Evolutionary conservation across 2,797 vertebrate species (phyloP).

Genomic region (Octomys mimax): DNA sequence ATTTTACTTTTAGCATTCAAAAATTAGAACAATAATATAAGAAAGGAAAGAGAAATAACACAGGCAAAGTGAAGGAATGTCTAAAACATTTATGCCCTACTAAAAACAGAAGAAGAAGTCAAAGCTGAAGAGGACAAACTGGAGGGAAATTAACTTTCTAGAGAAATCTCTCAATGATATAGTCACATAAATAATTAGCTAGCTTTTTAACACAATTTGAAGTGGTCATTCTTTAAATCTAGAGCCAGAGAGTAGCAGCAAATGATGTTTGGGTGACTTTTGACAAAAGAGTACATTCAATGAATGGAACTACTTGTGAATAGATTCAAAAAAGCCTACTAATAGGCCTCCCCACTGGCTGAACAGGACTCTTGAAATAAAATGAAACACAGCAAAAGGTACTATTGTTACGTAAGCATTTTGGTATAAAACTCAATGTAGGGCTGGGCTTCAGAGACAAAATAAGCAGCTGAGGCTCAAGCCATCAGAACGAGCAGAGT

Average conservation of each 20-base stretch:
- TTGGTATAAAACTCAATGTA: slow-evolving; percentile 23
- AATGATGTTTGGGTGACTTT: neutral
- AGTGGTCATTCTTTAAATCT: neutral
- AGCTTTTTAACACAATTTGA: slow-evolving; percentile 60
- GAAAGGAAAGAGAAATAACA: neutral
- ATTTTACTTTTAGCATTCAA: slow-evolving; percentile 4
- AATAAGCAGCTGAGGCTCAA: slow-evolving; percentile 1
- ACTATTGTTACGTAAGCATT: slow-evolving; percentile 11
- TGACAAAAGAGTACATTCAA: neutral
- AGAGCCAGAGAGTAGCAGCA: neutral
- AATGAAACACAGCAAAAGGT: slow-evolving; percentile 28
- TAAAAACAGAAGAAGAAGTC: neutral
- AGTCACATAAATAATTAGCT: slow-evolving; percentile 30
- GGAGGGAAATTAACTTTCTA: slow-evolving; percentile 60
- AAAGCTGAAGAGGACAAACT: neutral
- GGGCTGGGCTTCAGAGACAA: neutral
- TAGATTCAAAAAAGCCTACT: neutral
- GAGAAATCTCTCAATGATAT: neutral
- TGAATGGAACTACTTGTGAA: neutral
- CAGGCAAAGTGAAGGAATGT: slow-evolving; percentile 6
- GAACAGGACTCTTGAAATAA: slow-evolving; percentile 13
- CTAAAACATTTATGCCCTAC: neutral
- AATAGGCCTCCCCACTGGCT: neutral
- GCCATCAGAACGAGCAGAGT: slow-evolving; percentile 20
- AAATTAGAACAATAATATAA: slow-evolving; percentile 15